Evolutionary conservation across 2,797 vertebrate species (phyloP).

Genomic region (Rhinophrynus dorsalis): DNA sequence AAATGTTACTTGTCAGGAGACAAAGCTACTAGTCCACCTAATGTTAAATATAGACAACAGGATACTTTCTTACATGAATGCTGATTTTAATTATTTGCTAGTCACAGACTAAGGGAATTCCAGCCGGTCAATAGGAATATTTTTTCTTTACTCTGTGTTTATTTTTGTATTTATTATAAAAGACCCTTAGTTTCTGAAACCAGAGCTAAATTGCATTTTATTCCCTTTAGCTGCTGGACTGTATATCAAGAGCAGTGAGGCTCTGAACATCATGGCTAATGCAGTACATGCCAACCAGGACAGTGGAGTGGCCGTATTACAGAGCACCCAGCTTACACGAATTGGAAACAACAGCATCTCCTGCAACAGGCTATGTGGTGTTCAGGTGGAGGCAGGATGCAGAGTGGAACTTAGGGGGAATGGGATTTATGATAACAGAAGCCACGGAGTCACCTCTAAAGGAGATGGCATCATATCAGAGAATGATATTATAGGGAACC

Average conservation of each 20-base stretch:
- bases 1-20: too few relatives aligned
- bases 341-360: slow-evolving; percentile 84
- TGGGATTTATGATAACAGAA: slow-evolving; percentile 83
- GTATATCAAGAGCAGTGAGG: slow-evolving; percentile 86
- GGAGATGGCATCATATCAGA: slow-evolving; percentile 80
- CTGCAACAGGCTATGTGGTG: slow-evolving; percentile 76
- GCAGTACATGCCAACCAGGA: slow-evolving; percentile 78
- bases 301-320: slow-evolving; percentile 77
- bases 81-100: too few relatives aligned
- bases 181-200: too few relatives aligned
- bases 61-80: too few relatives aligned
- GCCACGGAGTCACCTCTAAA: slow-evolving; percentile 78
- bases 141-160: too few relatives aligned
- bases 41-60: too few relatives aligned
- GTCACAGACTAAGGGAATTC: too few relatives aligned
- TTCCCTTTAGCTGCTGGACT: slow-evolving; percentile 88
- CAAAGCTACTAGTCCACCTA: too few relatives aligned
- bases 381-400: slow-evolving; percentile 80
- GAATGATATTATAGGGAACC: slow-evolving; percentile 85
- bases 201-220: too few relatives aligned
- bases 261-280: slow-evolving; percentile 80
- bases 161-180: too few relatives aligned
- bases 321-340: slow-evolving; percentile 82
- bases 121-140: too few relatives aligned
- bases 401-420: slow-evolving; percentile 85